Conservation (phyloP, 53 echinoderm and acorn worm genomes). For the Patiria pectinifera region DNA sequence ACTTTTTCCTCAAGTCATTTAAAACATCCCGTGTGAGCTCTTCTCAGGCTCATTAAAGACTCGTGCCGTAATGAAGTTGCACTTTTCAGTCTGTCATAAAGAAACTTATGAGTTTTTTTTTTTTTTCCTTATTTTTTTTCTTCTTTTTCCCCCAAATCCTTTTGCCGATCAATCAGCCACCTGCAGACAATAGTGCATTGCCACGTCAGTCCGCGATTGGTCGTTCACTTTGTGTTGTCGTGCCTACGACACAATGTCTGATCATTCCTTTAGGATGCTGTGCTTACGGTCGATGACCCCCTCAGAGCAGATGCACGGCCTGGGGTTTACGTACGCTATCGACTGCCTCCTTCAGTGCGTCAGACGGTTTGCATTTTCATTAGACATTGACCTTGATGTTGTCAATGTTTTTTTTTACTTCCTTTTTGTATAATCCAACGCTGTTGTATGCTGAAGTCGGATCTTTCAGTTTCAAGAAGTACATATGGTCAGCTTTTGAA, state of each 20-base stretch:
- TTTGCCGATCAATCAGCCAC: slow-evolving; percentile 1
- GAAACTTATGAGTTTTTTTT: background rate
- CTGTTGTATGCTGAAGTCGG: slow-evolving; percentile 9
- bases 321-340: background rate
- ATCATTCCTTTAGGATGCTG: background rate
- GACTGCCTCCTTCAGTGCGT: background rate
- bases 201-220: slow-evolving; percentile 13
- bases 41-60: background rate
- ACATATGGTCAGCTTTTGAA: too few species aligned
- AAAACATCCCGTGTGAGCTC: background rate
- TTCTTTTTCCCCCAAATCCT: background rate
- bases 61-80: background rate
- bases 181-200: slow-evolving; percentile 32
- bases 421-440: background rate
- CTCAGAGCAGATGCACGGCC: background rate
- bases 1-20: background rate
- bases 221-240: background rate
- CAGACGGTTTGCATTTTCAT: background rate
- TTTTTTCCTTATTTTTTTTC: background rate
- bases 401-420: background rate
- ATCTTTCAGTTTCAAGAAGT: too few species aligned
- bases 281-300: slow-evolving; percentile 41
- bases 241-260: slow-evolving; percentile 13
- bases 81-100: background rate
- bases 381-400: slow-evolving; percentile 37